A percentile compares a stretch with the other conserved stretches of the same genome.
These are phyloP conservation scores for Molothrus ater DNA, from an alignment of 2,797 vertebrate species.

Conservation along the genomic window DNA sequence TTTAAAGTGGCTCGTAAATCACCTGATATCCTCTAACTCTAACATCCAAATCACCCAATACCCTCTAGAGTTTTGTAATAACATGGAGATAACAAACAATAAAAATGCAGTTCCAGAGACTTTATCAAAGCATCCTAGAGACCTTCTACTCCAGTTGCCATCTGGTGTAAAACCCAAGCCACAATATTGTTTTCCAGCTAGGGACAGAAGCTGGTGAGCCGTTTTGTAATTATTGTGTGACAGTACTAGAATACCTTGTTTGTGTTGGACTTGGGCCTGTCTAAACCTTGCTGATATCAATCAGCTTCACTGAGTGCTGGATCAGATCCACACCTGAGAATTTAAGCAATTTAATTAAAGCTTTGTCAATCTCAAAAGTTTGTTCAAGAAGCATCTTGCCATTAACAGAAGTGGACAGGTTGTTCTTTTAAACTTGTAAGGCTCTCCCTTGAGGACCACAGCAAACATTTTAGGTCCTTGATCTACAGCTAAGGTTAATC, in stretches of 20 bases:
- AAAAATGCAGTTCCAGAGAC: background rate
- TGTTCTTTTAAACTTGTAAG: conserved; percentile 12
- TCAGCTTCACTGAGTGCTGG: background rate
- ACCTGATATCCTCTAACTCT: background rate
- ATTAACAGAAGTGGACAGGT: background rate
- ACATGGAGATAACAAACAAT: background rate
- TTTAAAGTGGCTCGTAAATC: background rate
- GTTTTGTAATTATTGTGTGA: background rate
- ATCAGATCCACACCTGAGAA: conserved; percentile 23
- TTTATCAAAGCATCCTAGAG: background rate
- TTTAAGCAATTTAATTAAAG: conserved; percentile 29
- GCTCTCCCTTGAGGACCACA: background rate
- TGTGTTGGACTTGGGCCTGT: background rate
- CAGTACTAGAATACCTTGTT: background rate
- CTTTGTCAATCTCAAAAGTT: conserved; percentile 2
- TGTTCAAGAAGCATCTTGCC: background rate
- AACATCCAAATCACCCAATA: background rate
- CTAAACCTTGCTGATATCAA: background rate
- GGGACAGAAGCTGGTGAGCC: background rate
- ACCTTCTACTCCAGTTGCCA: background rate
- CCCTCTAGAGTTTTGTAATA: background rate
- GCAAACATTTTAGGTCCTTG: conserved; percentile 1
- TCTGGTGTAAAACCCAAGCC: background rate
- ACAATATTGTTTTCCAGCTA: background rate
- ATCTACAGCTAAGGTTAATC: conserved; percentile 62